These are phyloP conservation scores for Macquaria australasica DNA, from an alignment of 2,113 vertebrate species.

Conservation along the genomic window DNA sequence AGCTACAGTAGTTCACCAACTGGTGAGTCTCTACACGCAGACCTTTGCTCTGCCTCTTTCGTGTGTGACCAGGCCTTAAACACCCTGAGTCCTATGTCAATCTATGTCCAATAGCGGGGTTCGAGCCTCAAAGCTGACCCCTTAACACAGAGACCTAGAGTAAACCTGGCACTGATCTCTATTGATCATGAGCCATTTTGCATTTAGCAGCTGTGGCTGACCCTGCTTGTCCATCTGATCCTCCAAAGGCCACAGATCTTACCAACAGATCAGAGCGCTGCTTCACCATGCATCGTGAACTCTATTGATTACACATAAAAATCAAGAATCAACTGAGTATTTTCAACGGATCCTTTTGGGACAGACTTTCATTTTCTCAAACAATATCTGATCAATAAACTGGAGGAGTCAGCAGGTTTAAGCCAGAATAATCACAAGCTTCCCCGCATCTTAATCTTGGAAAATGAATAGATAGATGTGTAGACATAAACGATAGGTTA, in stretches of 20 bases:
- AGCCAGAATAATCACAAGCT: conserved; percentile 20
- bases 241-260: conserved; percentile 40
- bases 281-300: conserved; percentile 42
- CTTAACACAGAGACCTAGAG: conserved; percentile 7
- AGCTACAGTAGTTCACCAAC: neutral
- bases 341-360: conserved; percentile 34
- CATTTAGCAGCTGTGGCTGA: conserved; percentile 68
- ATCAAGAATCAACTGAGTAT: conserved; percentile 26
- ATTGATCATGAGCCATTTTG: conserved; percentile 74
- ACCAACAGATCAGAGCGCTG: conserved; percentile 26
- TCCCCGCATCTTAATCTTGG: conserved; percentile 17
- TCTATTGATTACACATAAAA: conserved; percentile 72
- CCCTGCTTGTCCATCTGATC: conserved; percentile 57
- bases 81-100: conserved; percentile 18
- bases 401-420: conserved; percentile 36
- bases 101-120: conserved; percentile 6
- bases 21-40: neutral
- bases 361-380: conserved; percentile 45
- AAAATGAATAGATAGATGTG: conserved; percentile 49
- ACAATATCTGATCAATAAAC: conserved; percentile 62
- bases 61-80: neutral
- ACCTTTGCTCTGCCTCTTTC: neutral
- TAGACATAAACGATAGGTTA: conserved; percentile 42
- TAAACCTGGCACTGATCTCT: conserved; percentile 54
- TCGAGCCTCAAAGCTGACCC: conserved; percentile 2